A percentile compares a stretch with the other conserved stretches of the same genome.
phyloP scores from a whole-genome alignment of 92 coral and sea anemone genomes.

The Actinostola sp. region DNA sequence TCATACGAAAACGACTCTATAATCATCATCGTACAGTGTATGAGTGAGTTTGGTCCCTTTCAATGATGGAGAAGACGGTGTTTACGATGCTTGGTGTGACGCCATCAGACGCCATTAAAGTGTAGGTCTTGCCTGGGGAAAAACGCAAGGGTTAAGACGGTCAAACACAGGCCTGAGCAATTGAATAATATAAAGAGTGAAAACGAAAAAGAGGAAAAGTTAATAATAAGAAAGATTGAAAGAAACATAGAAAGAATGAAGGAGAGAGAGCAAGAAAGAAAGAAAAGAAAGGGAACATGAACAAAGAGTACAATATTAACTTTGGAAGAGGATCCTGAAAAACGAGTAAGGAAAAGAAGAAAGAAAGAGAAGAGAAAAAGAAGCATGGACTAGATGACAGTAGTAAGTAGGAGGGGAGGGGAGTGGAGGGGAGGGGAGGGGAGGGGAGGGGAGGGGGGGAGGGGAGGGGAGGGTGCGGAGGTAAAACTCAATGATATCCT shows the following conservation, averaged over 20 bases:
- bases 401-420: too few relatives aligned
- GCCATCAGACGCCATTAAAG: constrained; percentile 82
- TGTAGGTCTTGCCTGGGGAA: constrained; percentile 77
- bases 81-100: constrained; percentile 79
- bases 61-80: constrained; percentile 79
- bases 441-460: not conserved
- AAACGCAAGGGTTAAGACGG: not conserved
- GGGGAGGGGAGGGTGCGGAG: too few relatives aligned
- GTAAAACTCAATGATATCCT: not conserved
- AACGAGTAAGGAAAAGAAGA: too few relatives aligned
- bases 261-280: not conserved
- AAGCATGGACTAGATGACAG: too few relatives aligned
- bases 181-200: not conserved
- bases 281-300: too few relatives aligned
- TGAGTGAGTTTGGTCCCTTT: constrained; percentile 77
- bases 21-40: constrained; percentile 22
- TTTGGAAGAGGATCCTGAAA: too few relatives aligned
- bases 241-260: not conserved
- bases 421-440: too few relatives aligned
- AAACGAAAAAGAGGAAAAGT: not conserved
- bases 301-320: too few relatives aligned
- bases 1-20: too few relatives aligned
- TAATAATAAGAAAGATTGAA: not conserved
- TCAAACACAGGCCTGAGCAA: not conserved
- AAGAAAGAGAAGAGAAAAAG: too few relatives aligned